Evolutionary conservation across 2,888 invertebrate genomes (phyloP).

Genomic region (Muscina levida): DNA sequence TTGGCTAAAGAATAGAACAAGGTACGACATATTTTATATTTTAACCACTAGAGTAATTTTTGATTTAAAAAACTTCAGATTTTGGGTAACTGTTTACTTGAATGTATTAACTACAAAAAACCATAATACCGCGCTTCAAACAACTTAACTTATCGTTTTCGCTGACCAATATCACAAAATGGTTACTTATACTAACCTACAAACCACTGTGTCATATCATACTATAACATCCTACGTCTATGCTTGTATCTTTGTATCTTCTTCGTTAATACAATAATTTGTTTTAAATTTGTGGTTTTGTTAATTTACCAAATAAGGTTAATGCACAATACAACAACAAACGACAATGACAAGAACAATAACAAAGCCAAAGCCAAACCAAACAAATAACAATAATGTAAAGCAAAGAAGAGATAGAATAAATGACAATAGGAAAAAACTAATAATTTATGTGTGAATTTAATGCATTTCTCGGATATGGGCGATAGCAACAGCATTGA

Average conservation of each 20-base stretch:
- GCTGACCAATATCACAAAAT: too few species aligned
- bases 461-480: conserved; percentile 42
- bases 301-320: conserved; percentile 48
- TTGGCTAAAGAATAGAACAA: too few species aligned
- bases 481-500: background rate
- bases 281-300: conserved; percentile 55
- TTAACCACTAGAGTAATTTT: too few species aligned
- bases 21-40: too few species aligned
- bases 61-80: too few species aligned
- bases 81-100: too few species aligned
- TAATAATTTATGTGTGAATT: conserved; percentile 55
- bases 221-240: background rate
- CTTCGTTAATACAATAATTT: conserved; percentile 38
- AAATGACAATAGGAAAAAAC: conserved; percentile 3
- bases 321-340: conserved; percentile 14
- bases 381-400: background rate
- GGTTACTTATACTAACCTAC: background rate
- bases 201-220: background rate
- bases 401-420: background rate
- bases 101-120: too few species aligned
- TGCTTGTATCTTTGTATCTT: conserved; percentile 5
- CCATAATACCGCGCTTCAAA: too few species aligned
- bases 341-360: background rate
- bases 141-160: too few species aligned
- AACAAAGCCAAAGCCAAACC: conserved; percentile 2